Conservation (phyloP, 1,140 invertebrate genomes). For the Thaumetopoea pityocampa region DNA sequence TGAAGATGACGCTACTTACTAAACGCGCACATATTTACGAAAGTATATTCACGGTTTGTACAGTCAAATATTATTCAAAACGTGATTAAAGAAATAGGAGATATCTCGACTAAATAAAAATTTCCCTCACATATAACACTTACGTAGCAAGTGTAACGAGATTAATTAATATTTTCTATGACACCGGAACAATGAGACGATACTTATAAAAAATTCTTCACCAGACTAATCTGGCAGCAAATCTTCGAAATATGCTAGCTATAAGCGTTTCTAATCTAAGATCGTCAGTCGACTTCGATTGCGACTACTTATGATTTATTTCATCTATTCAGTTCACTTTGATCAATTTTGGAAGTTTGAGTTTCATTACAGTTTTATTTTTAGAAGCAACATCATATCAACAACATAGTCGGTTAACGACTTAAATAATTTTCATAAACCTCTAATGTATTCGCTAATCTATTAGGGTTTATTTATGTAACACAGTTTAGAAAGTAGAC, state of each 20-base stretch:
- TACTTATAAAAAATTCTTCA: conserved; percentile 26
- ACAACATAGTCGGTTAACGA: no score
- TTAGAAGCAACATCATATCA: conserved; percentile 14
- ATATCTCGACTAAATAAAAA: conserved; percentile 15
- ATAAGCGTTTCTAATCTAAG: conserved; percentile 31
- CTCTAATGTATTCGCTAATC: no score
- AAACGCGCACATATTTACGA: not conserved
- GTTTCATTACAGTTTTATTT: conserved; percentile 28
- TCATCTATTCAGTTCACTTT: conserved; percentile 23
- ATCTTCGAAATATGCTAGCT: conserved; percentile 22
- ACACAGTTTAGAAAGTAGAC: no score
- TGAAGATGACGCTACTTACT: no score
- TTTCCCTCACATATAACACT: conserved; percentile 20
- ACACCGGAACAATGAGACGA: conserved; percentile 16
- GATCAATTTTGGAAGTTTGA: conserved; percentile 25
- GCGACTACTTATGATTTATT: conserved; percentile 22
- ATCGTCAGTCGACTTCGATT: conserved; percentile 16
- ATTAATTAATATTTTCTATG: conserved; percentile 20
- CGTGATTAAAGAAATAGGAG: conserved; percentile 10
- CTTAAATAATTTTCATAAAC: no score
- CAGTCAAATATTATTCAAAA: conserved; percentile 4
- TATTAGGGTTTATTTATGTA: no score
- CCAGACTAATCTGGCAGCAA: conserved; percentile 22
- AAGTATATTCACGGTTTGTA: not conserved
- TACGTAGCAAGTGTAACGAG: conserved; percentile 16